A percentile compares a stretch with the other conserved stretches of the same genome.
These are phyloP conservation scores for Diabrotica balteata DNA, from an alignment of 2,888 invertebrate genomes.

Conservation along the genomic window DNA sequence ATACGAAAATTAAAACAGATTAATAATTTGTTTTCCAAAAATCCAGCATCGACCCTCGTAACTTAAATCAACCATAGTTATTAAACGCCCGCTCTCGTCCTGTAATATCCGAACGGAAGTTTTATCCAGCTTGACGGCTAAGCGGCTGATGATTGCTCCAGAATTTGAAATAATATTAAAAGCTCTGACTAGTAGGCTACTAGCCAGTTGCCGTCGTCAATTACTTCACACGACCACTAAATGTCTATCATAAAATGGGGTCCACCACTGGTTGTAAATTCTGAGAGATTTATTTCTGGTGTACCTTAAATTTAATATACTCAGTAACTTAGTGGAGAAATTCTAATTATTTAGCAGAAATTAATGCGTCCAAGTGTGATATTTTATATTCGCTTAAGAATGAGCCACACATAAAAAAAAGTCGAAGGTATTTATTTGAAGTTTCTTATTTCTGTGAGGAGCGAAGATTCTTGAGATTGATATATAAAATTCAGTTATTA, in stretches of 20 bases:
- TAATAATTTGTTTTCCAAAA: slow-evolving; percentile 1
- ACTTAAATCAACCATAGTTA: slow-evolving; percentile 32
- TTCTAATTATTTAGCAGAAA: too few relatives aligned
- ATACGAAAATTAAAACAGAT: too few relatives aligned
- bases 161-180: slow-evolving; percentile 25
- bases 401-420: too few relatives aligned
- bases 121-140: slow-evolving; percentile 36
- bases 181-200: slow-evolving; percentile 5
- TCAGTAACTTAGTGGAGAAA: neutral
- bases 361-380: too few relatives aligned
- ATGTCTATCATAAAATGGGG: slow-evolving; percentile 1
- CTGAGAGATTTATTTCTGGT: neutral
- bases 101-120: slow-evolving; percentile 46
- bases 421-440: too few relatives aligned
- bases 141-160: slow-evolving; percentile 25
- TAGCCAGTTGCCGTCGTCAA: slow-evolving; percentile 4
- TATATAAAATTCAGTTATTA: too few relatives aligned
- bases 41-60: slow-evolving; percentile 9
- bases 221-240: neutral
- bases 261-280: neutral
- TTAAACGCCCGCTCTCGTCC: slow-evolving; percentile 42
- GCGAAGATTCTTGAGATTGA: too few relatives aligned
- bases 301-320: slow-evolving; percentile 1
- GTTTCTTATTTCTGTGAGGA: too few relatives aligned
- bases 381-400: too few relatives aligned